phyloP scores from a whole-genome alignment of 2,888 invertebrate species.

The Rhodophaea formosa region DNA sequence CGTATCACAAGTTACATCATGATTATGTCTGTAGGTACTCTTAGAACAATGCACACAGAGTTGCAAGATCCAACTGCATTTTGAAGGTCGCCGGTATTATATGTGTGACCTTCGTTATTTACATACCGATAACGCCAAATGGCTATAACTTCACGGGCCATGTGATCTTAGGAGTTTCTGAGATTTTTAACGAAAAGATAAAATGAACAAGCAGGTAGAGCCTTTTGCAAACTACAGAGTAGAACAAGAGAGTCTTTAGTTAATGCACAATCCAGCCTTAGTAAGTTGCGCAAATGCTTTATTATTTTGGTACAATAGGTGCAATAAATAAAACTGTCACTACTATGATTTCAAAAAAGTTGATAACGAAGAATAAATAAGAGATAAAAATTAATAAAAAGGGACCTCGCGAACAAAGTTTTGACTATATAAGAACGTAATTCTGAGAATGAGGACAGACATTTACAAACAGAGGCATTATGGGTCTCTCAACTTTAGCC shows the following conservation, averaged over 20 bases:
- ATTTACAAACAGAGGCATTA: not conserved
- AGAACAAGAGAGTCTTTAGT: too few species aligned
- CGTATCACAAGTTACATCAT: not conserved
- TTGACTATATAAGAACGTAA: not conserved
- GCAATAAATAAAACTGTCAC: not conserved
- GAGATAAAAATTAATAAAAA: not conserved
- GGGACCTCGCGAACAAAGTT: not conserved
- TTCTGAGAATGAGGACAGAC: not conserved
- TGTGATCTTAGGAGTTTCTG: constrained; percentile 4
- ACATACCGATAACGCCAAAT: constrained; percentile 14
- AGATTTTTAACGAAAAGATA: not conserved
- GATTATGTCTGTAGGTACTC: not conserved
- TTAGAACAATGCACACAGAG: constrained; percentile 16
- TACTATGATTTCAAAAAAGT: not conserved
- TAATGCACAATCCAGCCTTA: too few species aligned
- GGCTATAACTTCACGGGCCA: constrained; percentile 10
- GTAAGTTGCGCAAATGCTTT: too few species aligned
- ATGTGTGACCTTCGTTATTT: constrained; percentile 13
- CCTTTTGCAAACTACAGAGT: too few species aligned
- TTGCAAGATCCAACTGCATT: constrained; percentile 14
- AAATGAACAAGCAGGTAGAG: too few species aligned
- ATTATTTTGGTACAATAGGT: not conserved
- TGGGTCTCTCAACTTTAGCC: not conserved
- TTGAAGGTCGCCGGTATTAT: constrained; percentile 14
- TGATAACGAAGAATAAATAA: too few species aligned